Conservation (phyloP, 2,888 invertebrate genomes). For the Kryphioiulus occultus region DNA sequence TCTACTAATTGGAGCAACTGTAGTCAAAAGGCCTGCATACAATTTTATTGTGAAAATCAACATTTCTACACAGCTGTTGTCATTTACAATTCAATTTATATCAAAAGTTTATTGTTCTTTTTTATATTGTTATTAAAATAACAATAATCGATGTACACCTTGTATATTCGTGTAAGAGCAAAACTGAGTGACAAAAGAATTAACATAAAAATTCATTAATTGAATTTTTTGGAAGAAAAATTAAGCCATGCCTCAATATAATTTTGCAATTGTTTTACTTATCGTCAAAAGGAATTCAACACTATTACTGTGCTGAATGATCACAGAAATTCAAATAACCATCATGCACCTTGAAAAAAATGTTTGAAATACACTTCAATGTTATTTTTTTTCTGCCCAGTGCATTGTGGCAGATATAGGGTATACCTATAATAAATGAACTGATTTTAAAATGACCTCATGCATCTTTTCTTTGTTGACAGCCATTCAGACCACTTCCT, state of each 20-base stretch:
- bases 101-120: not conserved
- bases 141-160: not conserved
- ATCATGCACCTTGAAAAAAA: not conserved
- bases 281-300: not conserved
- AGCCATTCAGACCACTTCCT: constrained; percentile 48
- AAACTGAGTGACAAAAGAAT: not conserved
- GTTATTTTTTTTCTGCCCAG: not conserved
- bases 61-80: not conserved
- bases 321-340: not conserved
- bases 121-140: constrained; percentile 15
- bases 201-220: not conserved
- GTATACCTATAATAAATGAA: not conserved
- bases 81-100: not conserved
- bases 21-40: not conserved
- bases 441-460: not conserved
- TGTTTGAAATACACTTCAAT: not conserved
- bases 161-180: not conserved
- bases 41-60: constrained; percentile 2
- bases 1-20: not conserved
- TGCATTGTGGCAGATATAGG: not conserved
- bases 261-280: not conserved
- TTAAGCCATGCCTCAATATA: not conserved
- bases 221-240: not conserved
- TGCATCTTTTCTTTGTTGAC: not conserved
- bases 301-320: not conserved